Evolutionary conservation across 1,140 invertebrate species (phyloP), one percentile per base, ranked within the genome.

Genomic region (Lepidurus apus): DNA sequence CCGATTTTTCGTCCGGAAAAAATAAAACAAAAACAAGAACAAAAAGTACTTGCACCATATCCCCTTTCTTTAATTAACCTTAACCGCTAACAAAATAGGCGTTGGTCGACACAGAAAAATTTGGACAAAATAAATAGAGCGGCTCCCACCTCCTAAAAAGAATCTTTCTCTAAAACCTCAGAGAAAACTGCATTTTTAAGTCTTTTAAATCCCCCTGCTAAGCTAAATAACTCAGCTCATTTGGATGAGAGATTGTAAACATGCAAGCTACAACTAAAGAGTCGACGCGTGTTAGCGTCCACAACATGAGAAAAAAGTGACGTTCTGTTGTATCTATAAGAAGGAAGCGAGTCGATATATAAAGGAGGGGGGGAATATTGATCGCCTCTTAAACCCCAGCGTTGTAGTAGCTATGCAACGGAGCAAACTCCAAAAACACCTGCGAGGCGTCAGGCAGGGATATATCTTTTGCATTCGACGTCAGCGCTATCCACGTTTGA

Each of bases 341-440:
- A 65, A 65, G 21, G 8, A 65, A 65, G 21, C 53, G 21, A 21
- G 53, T 13, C 10, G 53, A 65, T 65, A n/a, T 65, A 65, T 65
- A 21, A 65, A 65, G 6, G 53, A 7, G 13, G 53, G 53, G 53
- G 53, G 53, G 53, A 5, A 7, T 65, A 65, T 65, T 65, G 53
- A 65, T 65, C 53, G 53, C 21, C 53, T 21, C n/a, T n/a, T n/a
- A n/a, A n/a, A n/a, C n/a, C n/a, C n/a, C 53, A 65, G 53, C 53
- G 53, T 21, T 11, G 53, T 65, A 65, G 53, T 65, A 13, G 53
- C 53, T 65, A 65, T 65, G 53, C 53, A 65, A 65, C 53, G 53
- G 53, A 65, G 53, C 53, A 65, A 65, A 65, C 53, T 21, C 10
- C 53, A 65, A 5, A 11, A 13, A 21, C 53, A 21, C 53, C 17